Evolutionary conservation across 2,888 invertebrate species (phyloP), one percentile per base, ranked within the genome.

Genomic region (Caenorhabditis afra): DNA sequence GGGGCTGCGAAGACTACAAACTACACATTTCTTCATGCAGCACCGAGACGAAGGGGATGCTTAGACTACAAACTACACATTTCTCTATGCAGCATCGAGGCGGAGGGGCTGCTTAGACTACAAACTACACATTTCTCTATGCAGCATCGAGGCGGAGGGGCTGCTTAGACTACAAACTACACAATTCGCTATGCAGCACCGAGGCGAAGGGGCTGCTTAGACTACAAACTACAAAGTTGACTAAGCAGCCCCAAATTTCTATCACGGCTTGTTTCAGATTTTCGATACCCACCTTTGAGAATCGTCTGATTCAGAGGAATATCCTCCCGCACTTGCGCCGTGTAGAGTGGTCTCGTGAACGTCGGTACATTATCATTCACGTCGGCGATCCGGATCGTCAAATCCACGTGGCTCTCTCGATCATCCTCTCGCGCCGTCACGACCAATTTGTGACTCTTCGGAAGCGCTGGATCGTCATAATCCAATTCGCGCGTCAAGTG

Each of bases 251-350:
- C 29, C 7, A 7, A 29, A 29, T 29, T 29, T 5, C 29, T n/a
- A n/a, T n/a, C n/a, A n/a, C n/a, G n/a, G n/a, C n/a, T n/a, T n/a
- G n/a, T n/a, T n/a, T n/a, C n/a, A n/a, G n/a, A n/a, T n/a, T n/a
- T n/a, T n/a, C n/a, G n/a, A n/a, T n/a, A n/a, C 29, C 29, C 91
- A 96, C 29, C 29, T 92, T 95, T 95, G 61, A 97, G 92, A 82
- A 98, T 96, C 82, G 95, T 95, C 37, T 95, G 95, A 76, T 96
- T 96, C 44, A 96, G 92, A 0, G 95, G 94, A 83, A 96, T 94
- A 90, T 97, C 96, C 92, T 97, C 97, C 89, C 96, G 95, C 0
- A 97, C 95, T 90, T 96, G 96, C 0, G 96, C 96, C 91, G 97
- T 96, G 91, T 97, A 97, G 91, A 97, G 95, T 0, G 97, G 97